Evolutionary conservation across 1,140 invertebrate species (phyloP).

Genomic region (Drosophila nannoptera): DNA sequence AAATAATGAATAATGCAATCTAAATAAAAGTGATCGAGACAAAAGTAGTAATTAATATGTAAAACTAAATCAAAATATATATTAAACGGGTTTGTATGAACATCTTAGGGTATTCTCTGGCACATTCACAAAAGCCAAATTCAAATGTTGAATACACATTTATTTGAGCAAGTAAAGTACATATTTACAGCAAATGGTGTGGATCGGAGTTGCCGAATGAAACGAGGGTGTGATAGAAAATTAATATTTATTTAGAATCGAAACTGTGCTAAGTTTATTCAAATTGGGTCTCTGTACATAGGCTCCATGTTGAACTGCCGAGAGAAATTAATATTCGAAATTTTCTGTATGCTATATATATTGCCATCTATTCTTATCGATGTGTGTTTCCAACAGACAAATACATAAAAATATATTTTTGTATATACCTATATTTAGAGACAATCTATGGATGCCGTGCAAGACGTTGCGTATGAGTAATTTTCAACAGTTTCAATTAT

Average conservation of each 20-base stretch:
- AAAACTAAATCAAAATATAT: not conserved
- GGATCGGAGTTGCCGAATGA: not conserved
- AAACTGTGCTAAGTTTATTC: not conserved
- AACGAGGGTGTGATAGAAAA: too few relatives aligned
- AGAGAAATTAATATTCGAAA: constrained; percentile 37
- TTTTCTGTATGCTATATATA: constrained; percentile 5
- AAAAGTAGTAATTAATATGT: not conserved
- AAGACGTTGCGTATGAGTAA: constrained; percentile 43
- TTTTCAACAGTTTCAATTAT: constrained; percentile 38
- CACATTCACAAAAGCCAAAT: not conserved
- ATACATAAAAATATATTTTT: not conserved
- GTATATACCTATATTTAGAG: constrained; percentile 58
- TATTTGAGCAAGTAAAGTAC: not conserved
- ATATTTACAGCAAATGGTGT: not conserved
- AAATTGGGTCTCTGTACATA: not conserved
- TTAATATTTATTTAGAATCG: too few relatives aligned
- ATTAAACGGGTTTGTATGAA: not conserved
- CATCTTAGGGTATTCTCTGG: not conserved
- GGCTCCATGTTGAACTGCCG: too few relatives aligned
- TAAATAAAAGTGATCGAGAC: too few relatives aligned
- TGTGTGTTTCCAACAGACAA: constrained; percentile 12
- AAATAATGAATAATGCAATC: too few relatives aligned
- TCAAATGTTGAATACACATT: constrained; percentile 21
- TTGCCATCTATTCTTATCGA: not conserved
- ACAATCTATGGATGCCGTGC: constrained; percentile 20